phyloP scores from a whole-genome alignment of 2,113 vertebrate species.

The Oenanthe melanoleuca region DNA sequence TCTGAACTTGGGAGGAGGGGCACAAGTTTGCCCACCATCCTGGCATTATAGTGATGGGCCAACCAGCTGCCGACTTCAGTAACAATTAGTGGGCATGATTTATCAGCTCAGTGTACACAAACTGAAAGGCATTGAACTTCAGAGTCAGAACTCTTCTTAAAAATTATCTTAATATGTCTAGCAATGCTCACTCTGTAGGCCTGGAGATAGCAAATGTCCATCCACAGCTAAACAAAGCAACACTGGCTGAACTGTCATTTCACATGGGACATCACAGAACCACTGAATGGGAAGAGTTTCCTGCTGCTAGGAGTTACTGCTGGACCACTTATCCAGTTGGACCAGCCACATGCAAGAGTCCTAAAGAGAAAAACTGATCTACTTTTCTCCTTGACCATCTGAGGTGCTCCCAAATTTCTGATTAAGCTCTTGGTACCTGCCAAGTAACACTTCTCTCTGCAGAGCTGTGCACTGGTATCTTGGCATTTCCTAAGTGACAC shows the following conservation, averaged over 20 bases:
- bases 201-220: not conserved
- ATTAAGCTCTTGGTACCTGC: not conserved
- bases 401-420: not conserved
- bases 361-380: not conserved
- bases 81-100: not conserved
- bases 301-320: not conserved
- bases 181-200: not conserved
- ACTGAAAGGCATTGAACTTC: not conserved
- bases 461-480: not conserved
- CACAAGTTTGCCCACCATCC: not conserved
- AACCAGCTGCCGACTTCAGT: not conserved
- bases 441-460: not conserved
- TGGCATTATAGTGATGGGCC: not conserved
- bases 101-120: not conserved
- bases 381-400: not conserved
- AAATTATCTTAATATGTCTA: not conserved
- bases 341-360: not conserved
- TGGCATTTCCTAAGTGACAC: not conserved
- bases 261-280: not conserved
- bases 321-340: not conserved
- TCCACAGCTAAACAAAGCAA: not conserved
- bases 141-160: not conserved
- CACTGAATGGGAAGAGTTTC: not conserved
- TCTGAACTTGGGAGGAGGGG: not conserved
- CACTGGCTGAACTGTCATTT: not conserved